A percentile compares a stretch with the other conserved stretches of the same genome.
phyloP scores from a whole-genome alignment of 2,113 vertebrate genomes.

The Ammodytes marinus region DNA sequence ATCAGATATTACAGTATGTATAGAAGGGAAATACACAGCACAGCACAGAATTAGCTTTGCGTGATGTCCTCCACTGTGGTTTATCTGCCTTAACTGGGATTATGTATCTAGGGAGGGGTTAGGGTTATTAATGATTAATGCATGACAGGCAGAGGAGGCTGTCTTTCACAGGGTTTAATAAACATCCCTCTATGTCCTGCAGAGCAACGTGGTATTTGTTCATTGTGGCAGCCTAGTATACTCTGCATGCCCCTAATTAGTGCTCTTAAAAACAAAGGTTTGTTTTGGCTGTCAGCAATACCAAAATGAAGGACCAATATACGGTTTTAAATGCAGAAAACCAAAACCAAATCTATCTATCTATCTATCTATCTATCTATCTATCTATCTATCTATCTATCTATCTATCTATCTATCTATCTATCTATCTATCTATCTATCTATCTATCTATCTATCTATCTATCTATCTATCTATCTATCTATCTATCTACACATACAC shows the following conservation, averaged over 20 bases:
- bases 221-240: constrained; percentile 16
- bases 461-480: too few relatives aligned
- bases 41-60: constrained; percentile 8
- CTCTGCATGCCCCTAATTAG: constrained; percentile 44
- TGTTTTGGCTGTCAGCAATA: not conserved
- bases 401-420: too few relatives aligned
- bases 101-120: constrained; percentile 23
- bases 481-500: too few relatives aligned
- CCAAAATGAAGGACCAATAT: not conserved
- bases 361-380: not conserved
- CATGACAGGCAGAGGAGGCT: constrained; percentile 55
- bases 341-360: not conserved
- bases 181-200: constrained; percentile 60
- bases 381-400: too few relatives aligned
- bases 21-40: not conserved
- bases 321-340: not conserved
- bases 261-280: constrained; percentile 43
- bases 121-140: constrained; percentile 56
- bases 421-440: too few relatives aligned
- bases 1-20: not conserved
- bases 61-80: constrained; percentile 26
- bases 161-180: constrained; percentile 64
- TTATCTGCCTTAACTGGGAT: constrained; percentile 17
- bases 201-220: constrained; percentile 62
- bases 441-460: too few relatives aligned